phyloP scores from a whole-genome alignment of 2,113 vertebrate genomes.

The Kobus ellipsiprymnus region DNA sequence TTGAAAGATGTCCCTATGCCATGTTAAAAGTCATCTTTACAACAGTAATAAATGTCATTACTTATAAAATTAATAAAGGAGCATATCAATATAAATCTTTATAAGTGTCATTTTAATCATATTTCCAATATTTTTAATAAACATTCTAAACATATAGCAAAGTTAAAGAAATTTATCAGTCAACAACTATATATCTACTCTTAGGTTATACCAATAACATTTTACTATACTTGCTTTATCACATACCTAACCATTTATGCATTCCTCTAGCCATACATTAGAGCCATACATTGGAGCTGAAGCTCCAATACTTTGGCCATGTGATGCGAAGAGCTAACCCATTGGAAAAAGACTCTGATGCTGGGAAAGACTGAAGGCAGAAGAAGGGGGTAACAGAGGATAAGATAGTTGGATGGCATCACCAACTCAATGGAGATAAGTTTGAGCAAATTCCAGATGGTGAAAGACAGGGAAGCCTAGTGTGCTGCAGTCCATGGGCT shows the following conservation, averaged over 20 bases:
- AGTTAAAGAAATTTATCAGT: neutral
- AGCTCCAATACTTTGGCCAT: neutral
- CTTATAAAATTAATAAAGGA: neutral
- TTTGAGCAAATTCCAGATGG: neutral
- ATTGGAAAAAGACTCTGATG: neutral
- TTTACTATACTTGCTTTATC: neutral
- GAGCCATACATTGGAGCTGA: neutral
- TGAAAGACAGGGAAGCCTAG: neutral
- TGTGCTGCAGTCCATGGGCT: neutral
- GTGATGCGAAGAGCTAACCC: neutral
- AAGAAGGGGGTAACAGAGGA: neutral
- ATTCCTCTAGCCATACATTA: neutral
- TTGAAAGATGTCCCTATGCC: neutral
- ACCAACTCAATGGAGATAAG: neutral
- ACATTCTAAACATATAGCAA: neutral
- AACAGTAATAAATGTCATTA: neutral
- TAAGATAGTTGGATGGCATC: neutral
- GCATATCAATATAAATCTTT: neutral
- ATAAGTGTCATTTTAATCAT: neutral
- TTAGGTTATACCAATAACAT: neutral
- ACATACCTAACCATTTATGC: neutral
- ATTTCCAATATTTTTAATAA: neutral
- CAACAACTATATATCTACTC: neutral
- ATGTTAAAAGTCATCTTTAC: neutral
- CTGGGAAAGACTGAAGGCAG: neutral